Base-by-base conservation (phyloP, 1,140 invertebrate species). In the Phenacoccus solenopsis region DNA sequence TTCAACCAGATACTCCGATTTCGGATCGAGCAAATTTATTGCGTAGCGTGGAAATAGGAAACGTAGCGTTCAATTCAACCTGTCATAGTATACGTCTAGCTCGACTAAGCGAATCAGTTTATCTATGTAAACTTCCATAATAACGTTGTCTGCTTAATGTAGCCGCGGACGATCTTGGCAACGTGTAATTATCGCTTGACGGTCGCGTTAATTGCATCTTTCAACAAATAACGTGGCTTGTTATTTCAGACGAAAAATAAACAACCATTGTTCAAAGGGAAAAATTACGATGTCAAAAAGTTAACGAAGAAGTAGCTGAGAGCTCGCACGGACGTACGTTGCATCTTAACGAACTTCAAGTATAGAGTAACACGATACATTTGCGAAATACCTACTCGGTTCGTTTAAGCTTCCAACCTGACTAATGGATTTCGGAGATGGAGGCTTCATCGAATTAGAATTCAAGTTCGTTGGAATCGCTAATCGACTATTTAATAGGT, bases 71-170 rank as follows among this genome's bases (percentile, higher is more conserved):
- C 38, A 10, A 49, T 49, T 49, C 20, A 49, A 49, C 38, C 38
- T 49, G 38, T 49, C 38, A 49, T 49, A 49, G 12, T 16, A 49
- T n/a, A n/a, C 38, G 38, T 49, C 56, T 59, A 64, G 25, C 59
- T 64, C 59, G 4, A n/a, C 32, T 38, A 38, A 64, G 25, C 59
- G 59, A 24, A 27, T 64, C 25, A 25, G 25, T 27, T 64, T 64
- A 38, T 38, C 9, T 64, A 64, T 64, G 59, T 64, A 16, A 25
- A 64, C 59, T 64, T 64, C 59, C 59, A 24, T 64, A 64, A 64
- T 64, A 64, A 64, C 59, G 59, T 64, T 64, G 59, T 64, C 59
- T 64, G 59, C 59, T 64, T 27, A 64, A 27, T 64, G 59, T 64
- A 64, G 21, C 3, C 21, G 22, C 2, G 25, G 59, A 64, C 25